Conservation (phyloP, 2,797 vertebrate species). For the Rachycentron canadum region DNA sequence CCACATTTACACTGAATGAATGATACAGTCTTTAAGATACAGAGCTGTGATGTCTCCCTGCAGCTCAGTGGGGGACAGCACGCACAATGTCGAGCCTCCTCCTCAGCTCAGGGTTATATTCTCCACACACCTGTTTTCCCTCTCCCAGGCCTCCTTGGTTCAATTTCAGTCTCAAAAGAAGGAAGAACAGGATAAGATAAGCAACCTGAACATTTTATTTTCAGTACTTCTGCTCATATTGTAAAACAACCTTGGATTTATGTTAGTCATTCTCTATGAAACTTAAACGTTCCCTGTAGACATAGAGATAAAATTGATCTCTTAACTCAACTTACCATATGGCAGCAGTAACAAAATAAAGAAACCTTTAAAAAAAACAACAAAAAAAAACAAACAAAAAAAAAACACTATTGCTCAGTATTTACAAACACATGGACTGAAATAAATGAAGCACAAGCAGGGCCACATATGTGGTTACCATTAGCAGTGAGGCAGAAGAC, state of each 20-base stretch:
- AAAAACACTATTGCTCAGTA: slow-evolving; percentile 10
- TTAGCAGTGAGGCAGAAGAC: slow-evolving; percentile 56
- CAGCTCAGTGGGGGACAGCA: slow-evolving; percentile 46
- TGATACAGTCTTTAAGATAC: slow-evolving; percentile 60
- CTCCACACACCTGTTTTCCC: slow-evolving; percentile 27
- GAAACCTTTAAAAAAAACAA: slow-evolving; percentile 12
- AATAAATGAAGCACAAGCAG: slow-evolving; percentile 47
- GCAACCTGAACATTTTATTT: neutral
- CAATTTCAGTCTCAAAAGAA: slow-evolving; percentile 36
- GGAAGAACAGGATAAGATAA: slow-evolving; percentile 38
- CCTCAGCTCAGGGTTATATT: slow-evolving; percentile 34
- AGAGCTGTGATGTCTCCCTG: slow-evolving; percentile 47
- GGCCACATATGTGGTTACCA: slow-evolving; percentile 58
- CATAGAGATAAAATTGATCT: slow-evolving; percentile 11
- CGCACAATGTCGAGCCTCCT: slow-evolving; percentile 28
- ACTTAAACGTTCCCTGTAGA: neutral
- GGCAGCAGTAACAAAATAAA: slow-evolving; percentile 31
- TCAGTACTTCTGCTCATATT: neutral
- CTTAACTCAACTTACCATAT: slow-evolving; percentile 39
- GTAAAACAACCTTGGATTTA: slow-evolving; percentile 5
- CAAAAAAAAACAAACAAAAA: too few species aligned
- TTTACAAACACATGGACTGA: slow-evolving; percentile 52
- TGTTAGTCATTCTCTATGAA: neutral
- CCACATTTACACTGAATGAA: slow-evolving; percentile 59
- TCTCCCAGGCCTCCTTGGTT: slow-evolving; percentile 22